These are phyloP conservation scores for Dinomys branickii DNA, from an alignment of 2,113 vertebrate species.

Conservation along the genomic window DNA sequence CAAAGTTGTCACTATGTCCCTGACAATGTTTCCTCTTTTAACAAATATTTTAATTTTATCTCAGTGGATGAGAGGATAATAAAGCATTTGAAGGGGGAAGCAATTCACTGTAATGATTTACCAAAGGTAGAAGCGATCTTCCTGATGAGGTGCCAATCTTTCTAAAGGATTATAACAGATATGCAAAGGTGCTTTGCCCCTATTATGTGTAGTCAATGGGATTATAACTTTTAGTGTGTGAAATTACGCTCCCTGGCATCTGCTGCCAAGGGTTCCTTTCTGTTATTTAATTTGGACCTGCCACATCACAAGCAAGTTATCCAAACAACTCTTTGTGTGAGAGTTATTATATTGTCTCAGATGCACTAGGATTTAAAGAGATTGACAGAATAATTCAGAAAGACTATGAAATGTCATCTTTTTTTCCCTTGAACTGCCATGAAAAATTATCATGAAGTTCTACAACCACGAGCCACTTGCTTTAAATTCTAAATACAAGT, in stretches of 20 bases:
- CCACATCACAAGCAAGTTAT: conserved; percentile 59
- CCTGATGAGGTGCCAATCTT: conserved; percentile 53
- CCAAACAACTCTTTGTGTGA: conserved; percentile 61
- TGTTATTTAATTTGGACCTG: conserved; percentile 55
- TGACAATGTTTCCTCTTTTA: background rate
- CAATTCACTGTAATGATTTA: conserved; percentile 33
- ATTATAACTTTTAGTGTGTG: conserved; percentile 63
- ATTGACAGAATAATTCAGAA: conserved; percentile 49
- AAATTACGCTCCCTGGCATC: conserved; percentile 47
- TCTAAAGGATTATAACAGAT: conserved; percentile 15
- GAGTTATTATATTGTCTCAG: conserved; percentile 50
- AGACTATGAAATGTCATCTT: background rate
- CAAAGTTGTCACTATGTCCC: background rate
- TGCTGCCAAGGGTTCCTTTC: conserved; percentile 32
- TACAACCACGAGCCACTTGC: background rate
- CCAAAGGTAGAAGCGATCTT: conserved; percentile 24
- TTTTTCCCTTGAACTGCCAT: background rate
- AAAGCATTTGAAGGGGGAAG: background rate
- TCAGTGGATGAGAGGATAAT: conserved; percentile 9
- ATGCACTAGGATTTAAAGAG: conserved; percentile 35
- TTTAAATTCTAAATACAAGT: background rate
- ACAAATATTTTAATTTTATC: background rate
- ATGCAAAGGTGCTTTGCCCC: conserved; percentile 23
- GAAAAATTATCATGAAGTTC: background rate
- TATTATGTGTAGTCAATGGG: conserved; percentile 43